phyloP scores from a whole-genome alignment of 1,140 invertebrate genomes.

The Papilio aristodemus region DNA sequence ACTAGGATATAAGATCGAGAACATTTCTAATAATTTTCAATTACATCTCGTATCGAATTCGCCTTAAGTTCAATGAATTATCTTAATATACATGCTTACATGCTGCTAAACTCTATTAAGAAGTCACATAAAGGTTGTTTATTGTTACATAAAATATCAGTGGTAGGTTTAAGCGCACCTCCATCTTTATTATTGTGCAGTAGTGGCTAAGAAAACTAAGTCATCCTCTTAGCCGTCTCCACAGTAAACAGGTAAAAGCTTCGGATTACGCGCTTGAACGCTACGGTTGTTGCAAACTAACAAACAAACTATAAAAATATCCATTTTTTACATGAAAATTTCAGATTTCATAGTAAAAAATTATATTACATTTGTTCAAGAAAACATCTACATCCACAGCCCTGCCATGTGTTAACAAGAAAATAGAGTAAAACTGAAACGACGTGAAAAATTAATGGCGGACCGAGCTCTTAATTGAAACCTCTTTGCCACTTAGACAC shows the following conservation, averaged over 20 bases:
- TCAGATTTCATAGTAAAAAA: too few relatives aligned
- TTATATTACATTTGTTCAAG: neutral
- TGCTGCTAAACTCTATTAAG: neutral
- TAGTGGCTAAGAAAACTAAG: conserved; percentile 26
- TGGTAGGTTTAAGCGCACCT: conserved; percentile 15
- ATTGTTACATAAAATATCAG: conserved; percentile 19
- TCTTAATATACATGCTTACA: conserved; percentile 8
- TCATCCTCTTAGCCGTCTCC: conserved; percentile 20
- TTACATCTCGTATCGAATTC: too few relatives aligned
- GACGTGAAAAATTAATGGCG: conserved; percentile 39
- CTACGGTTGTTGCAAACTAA: neutral
- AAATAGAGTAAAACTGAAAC: conserved; percentile 18
- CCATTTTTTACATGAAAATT: neutral
- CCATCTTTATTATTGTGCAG: conserved; percentile 17
- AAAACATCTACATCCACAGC: neutral
- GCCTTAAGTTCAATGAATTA: too few relatives aligned
- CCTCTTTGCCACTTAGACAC: conserved; percentile 36
- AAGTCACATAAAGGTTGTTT: conserved; percentile 22
- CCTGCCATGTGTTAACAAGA: conserved; percentile 1
- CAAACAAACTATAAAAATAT: neutral
- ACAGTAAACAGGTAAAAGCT: conserved; percentile 14
- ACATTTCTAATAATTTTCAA: too few relatives aligned
- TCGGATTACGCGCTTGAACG: conserved; percentile 3
- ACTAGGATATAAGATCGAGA: too few relatives aligned
- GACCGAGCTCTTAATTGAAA: conserved; percentile 42